Conservation (phyloP, 2,888 invertebrate species). For the Macroteleia sp. region DNA sequence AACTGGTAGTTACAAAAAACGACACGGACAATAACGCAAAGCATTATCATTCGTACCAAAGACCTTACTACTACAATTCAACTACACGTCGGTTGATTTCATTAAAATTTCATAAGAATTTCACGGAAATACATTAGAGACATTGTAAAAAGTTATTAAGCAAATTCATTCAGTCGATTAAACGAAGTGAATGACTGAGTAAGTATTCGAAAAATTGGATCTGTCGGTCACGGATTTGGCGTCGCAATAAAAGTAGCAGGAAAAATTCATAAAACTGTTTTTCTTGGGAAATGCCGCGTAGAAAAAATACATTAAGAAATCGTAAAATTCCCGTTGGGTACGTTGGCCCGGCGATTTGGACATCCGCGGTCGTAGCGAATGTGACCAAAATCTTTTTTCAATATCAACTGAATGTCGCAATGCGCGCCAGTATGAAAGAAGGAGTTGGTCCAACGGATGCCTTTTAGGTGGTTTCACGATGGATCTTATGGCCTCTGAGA, state of each 20-base stretch:
- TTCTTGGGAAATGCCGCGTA: conserved; percentile 9
- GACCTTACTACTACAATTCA: conserved; percentile 29
- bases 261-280: conserved; percentile 37
- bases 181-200: conserved; percentile 45
- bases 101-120: conserved; percentile 37
- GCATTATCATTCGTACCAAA: conserved; percentile 8
- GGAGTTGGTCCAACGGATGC: conserved; percentile 54
- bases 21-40: conserved; percentile 7
- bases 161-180: conserved; percentile 16
- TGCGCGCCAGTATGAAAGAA: conserved; percentile 22
- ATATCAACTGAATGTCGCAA: conserved; percentile 36
- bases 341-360: conserved; percentile 47
- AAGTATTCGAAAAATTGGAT: conserved; percentile 44
- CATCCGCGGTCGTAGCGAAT: conserved; percentile 34
- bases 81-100: conserved; percentile 7
- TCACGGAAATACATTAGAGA: conserved; percentile 29
- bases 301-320: conserved; percentile 35
- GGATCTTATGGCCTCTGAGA: conserved; percentile 67
- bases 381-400: conserved; percentile 36
- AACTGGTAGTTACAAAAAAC: conserved; percentile 10
- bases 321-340: conserved; percentile 51
- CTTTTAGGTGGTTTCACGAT: conserved; percentile 65
- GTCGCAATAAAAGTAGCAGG: conserved; percentile 49
- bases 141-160: conserved; percentile 14
- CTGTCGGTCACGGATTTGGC: conserved; percentile 30